phyloP scores from a whole-genome alignment of 2,113 vertebrate species.

The Poeciliopsis turrubarensis region DNA sequence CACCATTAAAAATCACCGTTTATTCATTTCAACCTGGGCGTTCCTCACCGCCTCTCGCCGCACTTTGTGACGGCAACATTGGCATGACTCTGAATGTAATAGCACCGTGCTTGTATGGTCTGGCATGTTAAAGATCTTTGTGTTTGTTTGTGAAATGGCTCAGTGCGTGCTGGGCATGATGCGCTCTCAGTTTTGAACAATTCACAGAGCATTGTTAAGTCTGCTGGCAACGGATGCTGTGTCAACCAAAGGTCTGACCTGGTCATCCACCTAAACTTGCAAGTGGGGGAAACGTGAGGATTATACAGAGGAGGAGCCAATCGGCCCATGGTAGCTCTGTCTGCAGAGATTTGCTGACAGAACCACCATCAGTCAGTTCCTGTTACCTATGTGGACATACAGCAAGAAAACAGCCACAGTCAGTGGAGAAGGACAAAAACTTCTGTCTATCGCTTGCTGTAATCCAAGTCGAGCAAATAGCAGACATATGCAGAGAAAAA shows the following conservation, averaged over 20 bases:
- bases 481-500: background rate
- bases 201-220: background rate
- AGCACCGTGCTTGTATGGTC: background rate
- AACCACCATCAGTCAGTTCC: background rate
- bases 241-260: background rate
- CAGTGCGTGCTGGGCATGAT: background rate
- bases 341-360: background rate
- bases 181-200: no score
- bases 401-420: background rate
- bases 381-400: background rate
- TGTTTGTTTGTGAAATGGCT: background rate
- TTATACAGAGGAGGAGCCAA: background rate
- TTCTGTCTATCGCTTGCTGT: background rate
- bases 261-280: background rate
- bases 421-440: background rate
- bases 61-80: background rate
- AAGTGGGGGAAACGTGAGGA: background rate
- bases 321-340: background rate
- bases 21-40: no score
- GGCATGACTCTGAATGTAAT: background rate
- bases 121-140: background rate
- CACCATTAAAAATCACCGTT: no score
- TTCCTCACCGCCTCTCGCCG: no score
- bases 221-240: background rate
- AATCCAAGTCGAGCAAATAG: background rate